phyloP scores from a whole-genome alignment of 2,797 vertebrate genomes.

The Cynodonichthys magdalenae region DNA sequence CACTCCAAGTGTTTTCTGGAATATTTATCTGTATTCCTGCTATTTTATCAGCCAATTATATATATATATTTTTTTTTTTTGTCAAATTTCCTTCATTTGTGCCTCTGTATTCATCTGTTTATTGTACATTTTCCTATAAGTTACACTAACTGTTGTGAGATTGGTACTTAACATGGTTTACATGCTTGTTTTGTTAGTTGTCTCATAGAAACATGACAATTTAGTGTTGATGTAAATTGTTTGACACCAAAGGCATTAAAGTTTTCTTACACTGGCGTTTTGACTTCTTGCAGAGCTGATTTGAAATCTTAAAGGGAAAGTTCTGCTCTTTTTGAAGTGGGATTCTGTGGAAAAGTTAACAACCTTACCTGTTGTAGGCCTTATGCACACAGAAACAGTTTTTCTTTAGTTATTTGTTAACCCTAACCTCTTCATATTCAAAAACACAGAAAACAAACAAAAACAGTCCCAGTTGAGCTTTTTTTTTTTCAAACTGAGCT shows the following conservation, averaged over 20 bases:
- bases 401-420: too few species aligned
- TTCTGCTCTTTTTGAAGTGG: too few species aligned
- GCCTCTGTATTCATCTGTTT: slow-evolving; percentile 56
- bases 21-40: background rate
- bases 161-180: slow-evolving; percentile 47
- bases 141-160: slow-evolving; percentile 56
- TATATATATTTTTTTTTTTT: slow-evolving; percentile 5
- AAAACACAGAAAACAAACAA: too few species aligned
- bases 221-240: slow-evolving; percentile 56
- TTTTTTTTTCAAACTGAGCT: too few species aligned
- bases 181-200: slow-evolving; percentile 36
- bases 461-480: too few species aligned
- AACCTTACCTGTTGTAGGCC: too few species aligned
- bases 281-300: slow-evolving; percentile 31
- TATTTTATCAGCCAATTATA: slow-evolving; percentile 5
- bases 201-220: slow-evolving; percentile 21
- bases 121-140: slow-evolving; percentile 22
- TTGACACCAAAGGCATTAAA: slow-evolving; percentile 84
- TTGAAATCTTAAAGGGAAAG: background rate
- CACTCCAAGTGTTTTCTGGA: slow-evolving; percentile 14
- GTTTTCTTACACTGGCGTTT: slow-evolving; percentile 63
- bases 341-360: too few species aligned
- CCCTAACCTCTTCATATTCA: too few species aligned
- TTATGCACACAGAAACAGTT: too few species aligned
- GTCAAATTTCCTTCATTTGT: slow-evolving; percentile 61